A percentile compares a stretch with the other conserved stretches of the same genome.
Evolutionary conservation across 2,797 vertebrate species (phyloP).

Genomic region (Hydrophis major): DNA sequence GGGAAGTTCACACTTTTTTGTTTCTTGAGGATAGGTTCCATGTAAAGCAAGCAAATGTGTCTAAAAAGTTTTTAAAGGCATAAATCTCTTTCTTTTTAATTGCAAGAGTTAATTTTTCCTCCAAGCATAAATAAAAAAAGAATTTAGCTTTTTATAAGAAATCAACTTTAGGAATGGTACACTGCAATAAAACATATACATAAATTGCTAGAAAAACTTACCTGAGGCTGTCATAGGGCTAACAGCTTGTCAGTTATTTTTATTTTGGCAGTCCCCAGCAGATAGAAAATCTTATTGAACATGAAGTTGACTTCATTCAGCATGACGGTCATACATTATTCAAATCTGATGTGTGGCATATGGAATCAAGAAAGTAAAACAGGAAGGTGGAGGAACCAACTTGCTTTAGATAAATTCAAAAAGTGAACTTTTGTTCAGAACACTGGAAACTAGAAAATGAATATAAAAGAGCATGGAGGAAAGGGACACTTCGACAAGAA

Average conservation of each 20-base stretch:
- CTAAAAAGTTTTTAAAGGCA: constrained; percentile 58
- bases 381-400: not conserved
- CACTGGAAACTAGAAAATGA: not conserved
- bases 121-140: constrained; percentile 45
- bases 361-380: not conserved
- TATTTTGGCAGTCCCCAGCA: not conserved
- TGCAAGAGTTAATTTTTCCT: constrained; percentile 53
- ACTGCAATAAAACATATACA: not conserved
- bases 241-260: not conserved
- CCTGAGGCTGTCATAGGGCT: not conserved
- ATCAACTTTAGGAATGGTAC: not conserved
- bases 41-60: constrained; percentile 61
- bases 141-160: constrained; percentile 30
- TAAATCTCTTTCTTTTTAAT: constrained; percentile 29
- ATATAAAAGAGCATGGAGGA: not conserved
- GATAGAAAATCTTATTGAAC: not conserved
- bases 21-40: constrained; percentile 53
- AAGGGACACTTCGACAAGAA: not conserved
- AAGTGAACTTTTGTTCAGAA: not conserved
- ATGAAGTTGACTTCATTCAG: not conserved
- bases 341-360: not conserved
- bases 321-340: not conserved
- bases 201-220: not conserved
- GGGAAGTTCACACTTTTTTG: constrained; percentile 70
- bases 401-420: not conserved